phyloP scores from a whole-genome alignment of 2,888 invertebrate genomes.

The Labia minor region DNA sequence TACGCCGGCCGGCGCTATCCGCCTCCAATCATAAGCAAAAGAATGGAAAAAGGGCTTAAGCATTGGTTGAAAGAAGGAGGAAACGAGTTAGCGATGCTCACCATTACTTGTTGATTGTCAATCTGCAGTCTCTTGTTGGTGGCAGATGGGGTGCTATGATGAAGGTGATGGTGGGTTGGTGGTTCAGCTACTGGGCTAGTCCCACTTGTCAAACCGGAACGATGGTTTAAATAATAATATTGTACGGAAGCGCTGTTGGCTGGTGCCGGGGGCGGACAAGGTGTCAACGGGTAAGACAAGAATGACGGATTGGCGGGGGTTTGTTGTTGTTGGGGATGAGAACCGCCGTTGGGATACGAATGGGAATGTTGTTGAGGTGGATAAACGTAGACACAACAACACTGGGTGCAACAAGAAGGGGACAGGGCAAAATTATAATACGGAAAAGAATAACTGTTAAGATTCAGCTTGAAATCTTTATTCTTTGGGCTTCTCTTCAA shows the following conservation, averaged over 20 bases:
- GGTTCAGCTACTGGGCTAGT: background rate
- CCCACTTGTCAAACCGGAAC: background rate
- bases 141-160: background rate
- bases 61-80: background rate
- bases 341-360: background rate
- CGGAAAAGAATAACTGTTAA: conserved; percentile 13
- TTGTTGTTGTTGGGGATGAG: background rate
- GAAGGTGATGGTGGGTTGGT: background rate
- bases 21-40: too few species aligned
- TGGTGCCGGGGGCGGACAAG: background rate
- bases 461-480: conserved; percentile 2
- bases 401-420: conserved; percentile 8
- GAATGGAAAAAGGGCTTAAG: too few species aligned
- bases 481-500: background rate
- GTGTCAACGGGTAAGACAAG: background rate
- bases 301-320: background rate
- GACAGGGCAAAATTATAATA: conserved; percentile 8
- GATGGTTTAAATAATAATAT: background rate
- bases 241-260: background rate
- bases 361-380: background rate
- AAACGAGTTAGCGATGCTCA: background rate
- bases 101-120: conserved; percentile 5
- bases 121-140: background rate
- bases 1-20: too few species aligned
- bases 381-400: conserved; percentile 5